Evolutionary conservation across 2,888 invertebrate genomes (phyloP).

Genomic region (Chromoteleia sp.): DNA sequence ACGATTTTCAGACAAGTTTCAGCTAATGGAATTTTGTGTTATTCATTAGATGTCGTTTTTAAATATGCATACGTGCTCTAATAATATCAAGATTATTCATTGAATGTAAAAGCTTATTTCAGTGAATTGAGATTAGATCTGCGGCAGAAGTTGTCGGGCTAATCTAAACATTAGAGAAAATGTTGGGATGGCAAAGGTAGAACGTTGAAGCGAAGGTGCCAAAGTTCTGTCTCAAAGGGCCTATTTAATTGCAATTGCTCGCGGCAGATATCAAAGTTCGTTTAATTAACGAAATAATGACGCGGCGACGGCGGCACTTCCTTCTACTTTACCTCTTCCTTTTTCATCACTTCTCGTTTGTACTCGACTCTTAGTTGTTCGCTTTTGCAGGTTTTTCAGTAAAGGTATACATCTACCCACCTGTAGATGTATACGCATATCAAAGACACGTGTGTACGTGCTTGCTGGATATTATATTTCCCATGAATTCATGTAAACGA

Average conservation of each 20-base stretch:
- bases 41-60: not conserved
- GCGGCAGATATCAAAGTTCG: slow-evolving; percentile 78
- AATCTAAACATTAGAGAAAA: slow-evolving; percentile 72
- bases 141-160: slow-evolving; percentile 61
- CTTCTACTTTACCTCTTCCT: slow-evolving; percentile 54
- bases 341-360: slow-evolving; percentile 60
- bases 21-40: not conserved
- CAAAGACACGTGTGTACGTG: not conserved
- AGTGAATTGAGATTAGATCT: slow-evolving; percentile 32
- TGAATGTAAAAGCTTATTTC: slow-evolving; percentile 11
- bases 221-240: slow-evolving; percentile 77
- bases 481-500: not conserved
- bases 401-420: slow-evolving; percentile 47
- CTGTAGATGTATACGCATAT: slow-evolving; percentile 42
- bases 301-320: slow-evolving; percentile 59
- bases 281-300: slow-evolving; percentile 82
- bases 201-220: slow-evolving; percentile 75
- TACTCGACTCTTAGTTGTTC: slow-evolving; percentile 57
- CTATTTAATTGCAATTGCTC: slow-evolving; percentile 77
- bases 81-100: slow-evolving; percentile 13
- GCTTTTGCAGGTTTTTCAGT: slow-evolving; percentile 50
- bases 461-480: not conserved
- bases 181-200: slow-evolving; percentile 41
- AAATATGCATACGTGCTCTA: not conserved
- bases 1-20: slow-evolving; percentile 9